phyloP scores from a whole-genome alignment of 2,888 invertebrate genomes.

The Ennomos quercinarius region DNA sequence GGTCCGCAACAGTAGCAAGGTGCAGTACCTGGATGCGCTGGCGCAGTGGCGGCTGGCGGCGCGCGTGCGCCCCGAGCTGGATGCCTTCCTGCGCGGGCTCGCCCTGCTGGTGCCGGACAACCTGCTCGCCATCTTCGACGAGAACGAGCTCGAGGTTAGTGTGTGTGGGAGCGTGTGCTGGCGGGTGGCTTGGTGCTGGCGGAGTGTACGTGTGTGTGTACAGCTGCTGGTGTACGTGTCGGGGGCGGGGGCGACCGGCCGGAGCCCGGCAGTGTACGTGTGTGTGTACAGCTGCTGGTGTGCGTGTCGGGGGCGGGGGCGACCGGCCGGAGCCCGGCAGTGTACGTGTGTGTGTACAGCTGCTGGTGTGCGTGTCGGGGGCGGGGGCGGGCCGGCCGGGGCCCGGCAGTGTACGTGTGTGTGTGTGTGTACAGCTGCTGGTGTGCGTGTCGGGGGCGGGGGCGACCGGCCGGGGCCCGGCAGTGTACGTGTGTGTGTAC shows the following conservation, averaged over 20 bases:
- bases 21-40: slow-evolving; percentile 94
- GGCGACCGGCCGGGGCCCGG: too few relatives aligned
- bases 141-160: slow-evolving; percentile 96
- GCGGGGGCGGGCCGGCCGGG: slow-evolving; percentile 92
- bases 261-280: too few relatives aligned
- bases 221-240: slow-evolving; percentile 4
- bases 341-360: slow-evolving; percentile 96
- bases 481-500: slow-evolving; percentile 64
- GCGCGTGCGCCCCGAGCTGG: slow-evolving; percentile 93
- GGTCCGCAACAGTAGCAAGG: slow-evolving; percentile 91
- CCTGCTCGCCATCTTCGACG: slow-evolving; percentile 97
- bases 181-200: too few relatives aligned
- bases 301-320: slow-evolving; percentile 97
- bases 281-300: slow-evolving; percentile 90
- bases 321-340: too few relatives aligned
- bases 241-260: not conserved
- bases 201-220: slow-evolving; percentile 96
- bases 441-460: slow-evolving; percentile 96
- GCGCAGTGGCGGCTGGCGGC: slow-evolving; percentile 95
- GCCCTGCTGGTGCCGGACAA: slow-evolving; percentile 97
- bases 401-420: slow-evolving; percentile 87
- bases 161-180: slow-evolving; percentile 67
- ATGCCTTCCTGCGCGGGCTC: slow-evolving; percentile 95
- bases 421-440: slow-evolving; percentile 93
- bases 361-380: slow-evolving; percentile 94